phyloP scores from a whole-genome alignment of 2,113 vertebrate genomes.

The Grammomys dolichurus region DNA sequence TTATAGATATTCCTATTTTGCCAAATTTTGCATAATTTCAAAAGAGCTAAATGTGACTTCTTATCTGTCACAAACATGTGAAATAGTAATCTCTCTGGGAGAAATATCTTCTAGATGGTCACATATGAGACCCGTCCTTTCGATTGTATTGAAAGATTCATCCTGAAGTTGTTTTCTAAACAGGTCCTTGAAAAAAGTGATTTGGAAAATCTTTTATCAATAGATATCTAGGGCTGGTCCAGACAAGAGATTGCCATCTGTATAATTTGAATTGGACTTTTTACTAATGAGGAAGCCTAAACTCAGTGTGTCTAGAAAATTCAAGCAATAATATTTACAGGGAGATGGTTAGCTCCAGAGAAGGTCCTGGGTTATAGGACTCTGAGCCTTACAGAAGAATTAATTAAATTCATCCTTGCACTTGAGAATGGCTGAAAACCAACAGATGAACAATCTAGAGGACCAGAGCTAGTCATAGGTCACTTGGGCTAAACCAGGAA shows the following conservation, averaged over 20 bases:
- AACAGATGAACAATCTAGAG: neutral
- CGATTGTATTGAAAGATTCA: constrained; percentile 4
- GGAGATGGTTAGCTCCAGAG: neutral
- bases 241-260: neutral
- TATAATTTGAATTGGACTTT: neutral
- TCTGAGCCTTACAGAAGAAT: neutral
- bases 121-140: neutral
- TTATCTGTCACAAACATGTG: neutral
- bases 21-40: neutral
- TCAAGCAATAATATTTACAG: neutral
- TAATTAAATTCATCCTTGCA: neutral
- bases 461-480: neutral
- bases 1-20: neutral
- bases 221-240: neutral
- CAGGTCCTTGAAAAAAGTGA: neutral
- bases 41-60: neutral
- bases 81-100: neutral
- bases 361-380: neutral
- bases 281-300: neutral
- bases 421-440: neutral
- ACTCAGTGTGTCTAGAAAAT: neutral
- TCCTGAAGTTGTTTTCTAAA: constrained; percentile 42
- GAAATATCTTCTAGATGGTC: neutral
- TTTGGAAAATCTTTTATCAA: neutral
- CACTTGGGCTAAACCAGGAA: neutral